Base-by-base conservation (phyloP, 30 jellyfish, hydroid and myxozoan species). In the Morbakka virulenta region DNA sequence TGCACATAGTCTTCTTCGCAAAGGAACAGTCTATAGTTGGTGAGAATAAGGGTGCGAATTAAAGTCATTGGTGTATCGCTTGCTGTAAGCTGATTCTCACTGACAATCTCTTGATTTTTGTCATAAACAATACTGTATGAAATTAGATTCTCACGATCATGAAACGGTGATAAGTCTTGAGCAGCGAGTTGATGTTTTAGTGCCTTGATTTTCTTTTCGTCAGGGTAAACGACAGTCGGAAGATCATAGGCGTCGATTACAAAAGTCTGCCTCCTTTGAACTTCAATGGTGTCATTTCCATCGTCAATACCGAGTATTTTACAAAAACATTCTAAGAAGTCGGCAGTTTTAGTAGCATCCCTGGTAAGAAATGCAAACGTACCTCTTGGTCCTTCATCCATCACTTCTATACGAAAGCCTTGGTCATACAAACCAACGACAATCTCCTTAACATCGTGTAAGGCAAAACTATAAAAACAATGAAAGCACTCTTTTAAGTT, bases 1-100 rank as follows among this genome's bases (percentile, higher is more conserved):
- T 89, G 97, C 12, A 83, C 95, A 52, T 89, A 82, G 69, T 89
- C 97, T 47, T 89, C 97, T 30, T 89, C 95, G 79, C 97, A 89
- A 57, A 89, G 75, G 78, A 89, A 72, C 63, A 89, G 29, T 6
- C 97, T 91, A 35, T 63, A 61, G 74, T 89, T 89, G 25, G 97
- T 89, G 2, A 89, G 74, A 20, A 89, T 77, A 33, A 89, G 50
- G 69, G 94, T 89, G 17, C 95, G 77, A 32, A 82, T 64, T 35
- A 35, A 67, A 11, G 89, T 49, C 9, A 70, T 85, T 2, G 95
- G 86, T 0, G 85, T 74, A 22, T 74, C 89, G 0, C 74, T 64
- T 35, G 82, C 68, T 53, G 64, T 72, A 26, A 80, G 79, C 12
- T 51, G 17, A 33, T 65, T 84, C 36, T 67, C 86, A 9, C 74